Conservation (phyloP, 2,888 invertebrate genomes). For the Euphydryas editha region DNA sequence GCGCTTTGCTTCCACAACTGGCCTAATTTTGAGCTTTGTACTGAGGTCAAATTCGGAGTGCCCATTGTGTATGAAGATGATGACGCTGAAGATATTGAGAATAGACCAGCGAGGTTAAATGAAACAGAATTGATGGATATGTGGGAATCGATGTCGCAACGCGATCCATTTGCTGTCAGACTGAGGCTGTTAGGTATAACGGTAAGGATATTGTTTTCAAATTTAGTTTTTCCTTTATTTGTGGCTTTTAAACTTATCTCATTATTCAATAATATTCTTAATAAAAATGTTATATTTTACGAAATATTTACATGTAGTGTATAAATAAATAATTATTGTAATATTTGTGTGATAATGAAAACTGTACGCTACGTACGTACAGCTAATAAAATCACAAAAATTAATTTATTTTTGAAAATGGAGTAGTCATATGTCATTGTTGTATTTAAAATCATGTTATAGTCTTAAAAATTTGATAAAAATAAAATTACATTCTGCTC, state of each 20-base stretch:
- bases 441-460: too few relatives aligned
- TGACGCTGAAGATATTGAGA: conserved; percentile 48
- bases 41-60: conserved; percentile 65
- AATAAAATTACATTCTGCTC: too few relatives aligned
- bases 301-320: too few relatives aligned
- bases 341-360: too few relatives aligned
- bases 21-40: conserved; percentile 68
- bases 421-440: too few relatives aligned
- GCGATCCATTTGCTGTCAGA: conserved; percentile 59
- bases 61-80: conserved; percentile 59
- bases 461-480: too few relatives aligned
- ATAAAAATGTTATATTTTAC: too few relatives aligned
- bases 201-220: conserved; percentile 46
- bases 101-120: conserved; percentile 53
- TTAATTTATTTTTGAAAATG: too few relatives aligned
- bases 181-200: conserved; percentile 59
- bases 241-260: neutral
- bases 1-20: conserved; percentile 69
- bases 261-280: too few relatives aligned
- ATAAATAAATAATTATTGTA: too few relatives aligned
- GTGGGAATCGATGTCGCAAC: conserved; percentile 61
- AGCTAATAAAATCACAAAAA: too few relatives aligned
- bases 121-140: conserved; percentile 59
- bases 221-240: neutral
- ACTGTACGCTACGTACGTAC: too few relatives aligned